Evolutionary conservation across 2,113 vertebrate species (phyloP).

Genomic region (Leptodactylus fuscus): DNA sequence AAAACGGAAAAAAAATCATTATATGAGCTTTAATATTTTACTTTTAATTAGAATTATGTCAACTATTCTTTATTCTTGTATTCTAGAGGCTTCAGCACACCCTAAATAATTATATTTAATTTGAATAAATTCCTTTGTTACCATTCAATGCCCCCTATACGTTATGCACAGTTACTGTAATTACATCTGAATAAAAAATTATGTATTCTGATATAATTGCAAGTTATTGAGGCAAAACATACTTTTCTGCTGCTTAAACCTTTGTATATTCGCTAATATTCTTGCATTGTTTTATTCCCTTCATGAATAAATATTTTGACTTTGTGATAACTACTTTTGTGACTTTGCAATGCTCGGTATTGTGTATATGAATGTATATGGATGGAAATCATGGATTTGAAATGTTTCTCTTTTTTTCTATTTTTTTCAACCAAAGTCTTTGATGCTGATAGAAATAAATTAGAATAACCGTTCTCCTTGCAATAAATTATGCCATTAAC

Average conservation of each 20-base stretch:
- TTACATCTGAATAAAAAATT: conserved; percentile 53
- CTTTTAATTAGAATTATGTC: conserved; percentile 53
- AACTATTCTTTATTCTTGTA: conserved; percentile 44
- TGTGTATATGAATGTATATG: conserved; percentile 10
- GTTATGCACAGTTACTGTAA: conserved; percentile 53
- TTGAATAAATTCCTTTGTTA: conserved; percentile 54
- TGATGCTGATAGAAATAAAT: conserved; percentile 11
- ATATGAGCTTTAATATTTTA: conserved; percentile 48
- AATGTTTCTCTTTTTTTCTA: not conserved
- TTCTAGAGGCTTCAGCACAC: conserved; percentile 38
- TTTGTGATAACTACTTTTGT: conserved; percentile 25
- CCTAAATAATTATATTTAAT: conserved; percentile 46
- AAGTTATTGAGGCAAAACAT: conserved; percentile 45
- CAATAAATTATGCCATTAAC: not conserved
- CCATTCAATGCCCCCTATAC: conserved; percentile 45
- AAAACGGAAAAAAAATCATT: not conserved
- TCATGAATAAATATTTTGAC: conserved; percentile 29
- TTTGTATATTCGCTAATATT: not conserved
- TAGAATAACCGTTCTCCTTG: not conserved
- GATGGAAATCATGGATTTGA: not conserved
- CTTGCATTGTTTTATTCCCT: conserved; percentile 15
- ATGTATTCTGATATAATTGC: conserved; percentile 55
- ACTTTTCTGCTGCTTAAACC: conserved; percentile 26
- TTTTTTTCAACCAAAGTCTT: not conserved
- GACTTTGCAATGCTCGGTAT: not conserved